Evolutionary conservation across 2,113 vertebrate species (phyloP), one percentile per base, ranked within the genome.

Genomic region (Crotalus helleri): DNA sequence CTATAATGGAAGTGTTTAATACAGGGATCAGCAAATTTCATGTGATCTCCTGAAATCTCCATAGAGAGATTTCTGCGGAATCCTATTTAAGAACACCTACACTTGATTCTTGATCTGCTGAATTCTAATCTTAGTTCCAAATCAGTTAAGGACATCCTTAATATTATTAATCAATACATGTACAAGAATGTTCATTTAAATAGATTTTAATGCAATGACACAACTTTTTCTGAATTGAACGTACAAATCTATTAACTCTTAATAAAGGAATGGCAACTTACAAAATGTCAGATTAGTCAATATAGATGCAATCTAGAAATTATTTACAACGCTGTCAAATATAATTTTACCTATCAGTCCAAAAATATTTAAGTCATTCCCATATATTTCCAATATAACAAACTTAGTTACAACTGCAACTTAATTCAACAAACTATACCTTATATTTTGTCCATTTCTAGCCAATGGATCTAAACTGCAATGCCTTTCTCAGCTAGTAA

Each of bases 151-250:
- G 29, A 5, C n/a, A 11, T 87, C 21, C 5, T 33, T 46, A 91
- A 29, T 44, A 44, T 74, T 91, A 24, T 46, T 59, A n/a, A 61
- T 21, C 33, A n/a, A 92, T 57, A 92, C 23, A 59, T 55, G 49
- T 33, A 69, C 19, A 53, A 64, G 12, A 69, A 88, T 26, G 23
- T 69, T 92, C 51, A 39, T 61, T 61, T 24, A 88, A 88, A 92
- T 86, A 55, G 23, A 88, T 88, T 88, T 92, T 92, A 92, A 92
- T 92, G 59, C n/a, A 92, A 39, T 44, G 23, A 69, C 58, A 92
- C 17, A 39, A 53, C 11, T 13, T 24, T 69, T 64, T 88, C 19
- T 39, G 59, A 59, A 69, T 88, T 87, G 69, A 55, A 92, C n/a
- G 5, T 88, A 51, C 59, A 88, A 15, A 69, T 69, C 91, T 64